Base-by-base conservation (phyloP, 2,888 invertebrate species). In the Acronicta alni region DNA sequence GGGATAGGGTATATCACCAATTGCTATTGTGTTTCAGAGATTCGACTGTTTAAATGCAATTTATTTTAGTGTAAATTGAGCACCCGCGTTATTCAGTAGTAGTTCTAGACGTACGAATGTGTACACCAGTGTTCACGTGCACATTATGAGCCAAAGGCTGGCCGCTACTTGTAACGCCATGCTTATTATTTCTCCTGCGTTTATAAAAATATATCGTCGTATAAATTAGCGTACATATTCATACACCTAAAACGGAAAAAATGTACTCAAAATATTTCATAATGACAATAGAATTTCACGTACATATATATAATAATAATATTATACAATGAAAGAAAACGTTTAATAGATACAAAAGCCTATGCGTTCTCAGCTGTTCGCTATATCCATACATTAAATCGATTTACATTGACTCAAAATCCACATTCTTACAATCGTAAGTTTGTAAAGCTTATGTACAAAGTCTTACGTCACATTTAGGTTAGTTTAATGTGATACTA, bases 21-120 rank as follows among this genome's bases (percentile, higher is more conserved):
- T 75, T 63, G 49, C 77, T 77, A 68, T 77, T 72, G 68, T 61
- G 48, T 63, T 62, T 65, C 52, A 78, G 80, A 82, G 80, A 83
- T 81, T 81, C 83, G 82, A 83, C 84, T 83, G 82, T 82, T 67
- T 79, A 81, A 83, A 85, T 82, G 83, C 80, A 67, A 69, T 73
- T 67, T 72, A 53, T 62, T 75, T 70, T 55, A 62, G 59, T 76
- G 67, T 69, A 76, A 65, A 79, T 81, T 76, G 79, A 81, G 81
- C 81, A 81, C 81, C 81, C 73, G 63, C 61, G 56, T 69, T 71
- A 53, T 73, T 59, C 41, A 48, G 45, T 57, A 30, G 32, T 37
- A n/a, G 59, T 65, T 61, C 63, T 43, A 63, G 67, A 69, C 58
- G 67, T 71, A 69, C 52, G 66, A 78, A 71, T 32, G 37, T 57